phyloP scores from a whole-genome alignment of 2,888 invertebrate genomes.

The Caenorhabditis afra region DNA sequence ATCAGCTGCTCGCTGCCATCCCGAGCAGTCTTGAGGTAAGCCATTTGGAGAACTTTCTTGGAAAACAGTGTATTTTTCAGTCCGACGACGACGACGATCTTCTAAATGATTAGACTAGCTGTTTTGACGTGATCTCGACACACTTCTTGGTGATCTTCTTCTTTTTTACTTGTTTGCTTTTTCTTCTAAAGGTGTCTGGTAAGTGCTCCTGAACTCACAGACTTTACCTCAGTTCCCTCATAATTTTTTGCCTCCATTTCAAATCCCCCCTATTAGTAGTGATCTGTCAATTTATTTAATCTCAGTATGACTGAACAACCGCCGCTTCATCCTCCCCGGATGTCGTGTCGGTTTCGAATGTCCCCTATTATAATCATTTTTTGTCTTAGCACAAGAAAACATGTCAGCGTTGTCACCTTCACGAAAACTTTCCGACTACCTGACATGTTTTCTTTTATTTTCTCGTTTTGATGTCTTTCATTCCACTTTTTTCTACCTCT shows the following conservation, averaged over 20 bases:
- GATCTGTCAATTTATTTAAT: conserved; percentile 1
- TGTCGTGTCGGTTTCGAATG: neutral
- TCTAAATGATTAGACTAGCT: conserved; percentile 40
- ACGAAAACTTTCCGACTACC: neutral
- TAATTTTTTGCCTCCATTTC: neutral
- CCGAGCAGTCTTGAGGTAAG: conserved; percentile 46
- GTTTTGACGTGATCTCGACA: conserved; percentile 19
- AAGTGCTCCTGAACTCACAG: conserved; percentile 20
- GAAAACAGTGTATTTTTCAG: too few relatives aligned
- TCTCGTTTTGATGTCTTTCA: conserved; percentile 11
- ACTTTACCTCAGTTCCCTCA: conserved; percentile 29
- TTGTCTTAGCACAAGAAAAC: neutral
- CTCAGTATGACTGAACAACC: neutral
- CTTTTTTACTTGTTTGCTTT: conserved; percentile 41
- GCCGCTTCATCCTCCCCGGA: neutral
- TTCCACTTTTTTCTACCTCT: neutral
- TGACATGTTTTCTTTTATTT: conserved; percentile 9
- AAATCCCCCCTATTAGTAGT: neutral
- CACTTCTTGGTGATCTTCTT: conserved; percentile 25
- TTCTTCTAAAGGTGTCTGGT: conserved; percentile 17
- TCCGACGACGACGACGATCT: conserved; percentile 57
- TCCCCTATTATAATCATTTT: neutral
- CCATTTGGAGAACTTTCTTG: neutral
- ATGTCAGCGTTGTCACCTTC: neutral
- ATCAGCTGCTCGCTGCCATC: conserved; percentile 55